A percentile compares a stretch with the other conserved stretches of the same genome.
Evolutionary conservation across 2,113 vertebrate genomes (phyloP).

Genomic region (Seriola dumerili): DNA sequence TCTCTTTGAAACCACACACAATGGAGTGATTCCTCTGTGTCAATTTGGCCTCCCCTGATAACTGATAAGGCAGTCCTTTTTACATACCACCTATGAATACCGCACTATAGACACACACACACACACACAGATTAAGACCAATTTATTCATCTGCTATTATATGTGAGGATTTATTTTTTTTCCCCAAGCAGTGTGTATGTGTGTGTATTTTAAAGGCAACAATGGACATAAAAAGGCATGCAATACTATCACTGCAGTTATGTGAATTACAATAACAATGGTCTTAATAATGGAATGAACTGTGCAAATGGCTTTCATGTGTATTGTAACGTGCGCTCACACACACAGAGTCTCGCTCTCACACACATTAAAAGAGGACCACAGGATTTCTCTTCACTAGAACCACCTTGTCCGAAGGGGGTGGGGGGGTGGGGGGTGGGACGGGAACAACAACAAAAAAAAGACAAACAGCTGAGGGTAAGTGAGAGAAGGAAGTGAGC

Average conservation of each 20-base stretch:
- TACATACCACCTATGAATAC: conserved; percentile 80
- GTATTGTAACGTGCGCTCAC: conserved; percentile 1
- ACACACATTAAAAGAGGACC: not conserved
- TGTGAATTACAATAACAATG: conserved; percentile 76
- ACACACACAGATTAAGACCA: conserved; percentile 72
- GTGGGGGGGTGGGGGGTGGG: too few species aligned
- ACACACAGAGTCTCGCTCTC: not conserved
- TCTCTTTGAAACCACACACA: conserved; percentile 80
- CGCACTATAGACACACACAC: conserved; percentile 57
- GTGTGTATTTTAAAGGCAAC: conserved; percentile 73
- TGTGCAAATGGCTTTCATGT: conserved; percentile 65
- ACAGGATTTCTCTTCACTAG: conserved; percentile 20
- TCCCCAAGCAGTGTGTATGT: conserved; percentile 54
- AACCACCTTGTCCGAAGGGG: not conserved
- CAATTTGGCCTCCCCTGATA: conserved; percentile 78
- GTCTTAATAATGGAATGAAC: conserved; percentile 67
- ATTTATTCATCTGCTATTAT: conserved; percentile 80
- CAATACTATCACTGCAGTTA: conserved; percentile 61
- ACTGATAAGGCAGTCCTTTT: conserved; percentile 75
- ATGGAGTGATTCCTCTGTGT: conserved; percentile 80
- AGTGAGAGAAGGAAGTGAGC: too few species aligned
- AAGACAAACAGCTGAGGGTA: conserved; percentile 34
- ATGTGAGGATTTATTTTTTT: conserved; percentile 74
- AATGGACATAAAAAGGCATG: conserved; percentile 73
- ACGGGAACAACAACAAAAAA: not conserved